Base-by-base conservation (phyloP, 1,140 invertebrate species). In the Tachypleus tridentatus region DNA sequence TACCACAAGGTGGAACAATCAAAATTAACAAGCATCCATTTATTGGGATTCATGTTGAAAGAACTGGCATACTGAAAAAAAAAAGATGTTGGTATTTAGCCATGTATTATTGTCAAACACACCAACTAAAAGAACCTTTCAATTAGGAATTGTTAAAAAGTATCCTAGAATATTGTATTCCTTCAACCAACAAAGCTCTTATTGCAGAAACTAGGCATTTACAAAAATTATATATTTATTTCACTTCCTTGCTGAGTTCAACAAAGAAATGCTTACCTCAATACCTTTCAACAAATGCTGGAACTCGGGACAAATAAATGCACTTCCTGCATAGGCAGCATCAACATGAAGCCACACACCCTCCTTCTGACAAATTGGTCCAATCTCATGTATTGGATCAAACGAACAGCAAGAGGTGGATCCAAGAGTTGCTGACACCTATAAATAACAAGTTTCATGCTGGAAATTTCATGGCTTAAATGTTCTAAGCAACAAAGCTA, bases 11-110 rank as follows among this genome's bases (percentile, higher is more conserved):
- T 87, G 0, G 95, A 98, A 74, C 93, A 97, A 76, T 99, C 97
- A 74, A 98, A 99, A 76, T 95, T 95, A 1, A 93, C 91, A 66
- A 99, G 76, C 76, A 99, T 83, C 83, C 94, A 96, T 81, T 99
- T 99, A 76, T 99, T 99, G 0, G 94, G 89, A 76, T 99, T 99
- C 5, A 92, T 95, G 73, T 98, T 98, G 77, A 99, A 95, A 3
- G 95, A 98, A 76, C 93, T 93, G 0, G 94, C 95, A 75, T 91
- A 89, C 80, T 84, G 72, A 3, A 59, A 71, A 64, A 29, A 29
- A 29, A 29, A 2, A 29, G 29, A 2, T 29, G 2, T 29, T 29
- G 29, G 29, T 29, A 29, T 29, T 29, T 29, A 29, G 29, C 2
- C 29, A 29, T 29, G 29, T 29, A 29, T 29, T 29, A 29, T 29